Evolutionary conservation across 2,113 vertebrate species (phyloP).

Genomic region (Syngnathus scovelli): DNA sequence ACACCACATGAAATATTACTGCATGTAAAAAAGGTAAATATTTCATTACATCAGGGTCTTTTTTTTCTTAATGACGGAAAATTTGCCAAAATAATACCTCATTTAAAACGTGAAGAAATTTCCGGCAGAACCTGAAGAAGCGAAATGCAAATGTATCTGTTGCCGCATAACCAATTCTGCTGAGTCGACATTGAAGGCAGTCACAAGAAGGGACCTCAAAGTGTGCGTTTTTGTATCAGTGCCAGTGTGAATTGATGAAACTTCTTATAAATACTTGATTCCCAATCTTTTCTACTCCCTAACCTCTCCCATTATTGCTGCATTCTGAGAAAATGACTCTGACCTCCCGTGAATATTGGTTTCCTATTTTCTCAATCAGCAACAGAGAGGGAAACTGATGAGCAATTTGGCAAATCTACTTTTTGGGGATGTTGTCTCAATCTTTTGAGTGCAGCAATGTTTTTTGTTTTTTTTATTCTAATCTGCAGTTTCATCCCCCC

Average conservation of each 20-base stretch:
- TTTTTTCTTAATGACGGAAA: not conserved
- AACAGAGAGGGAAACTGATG: not conserved
- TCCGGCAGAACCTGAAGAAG: slow-evolving; percentile 44
- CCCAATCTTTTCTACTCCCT: slow-evolving; percentile 24
- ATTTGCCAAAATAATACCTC: slow-evolving; percentile 14
- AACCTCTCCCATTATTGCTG: slow-evolving; percentile 8
- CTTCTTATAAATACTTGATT: slow-evolving; percentile 32
- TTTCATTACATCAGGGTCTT: slow-evolving; percentile 24
- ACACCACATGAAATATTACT: not conserved
- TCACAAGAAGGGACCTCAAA: slow-evolving; percentile 31
- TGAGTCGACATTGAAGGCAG: slow-evolving; percentile 47
- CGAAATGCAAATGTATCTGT: slow-evolving; percentile 26
- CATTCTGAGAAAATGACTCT: slow-evolving; percentile 36
- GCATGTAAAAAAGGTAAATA: not conserved
- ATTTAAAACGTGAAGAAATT: slow-evolving; percentile 12
- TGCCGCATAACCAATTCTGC: slow-evolving; percentile 48
- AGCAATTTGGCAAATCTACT: not conserved
- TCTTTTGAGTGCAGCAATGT: not conserved
- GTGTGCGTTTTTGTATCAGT: slow-evolving; percentile 20
- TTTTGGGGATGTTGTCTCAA: too few species aligned
- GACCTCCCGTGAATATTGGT: slow-evolving; percentile 35
- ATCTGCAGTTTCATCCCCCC: not conserved
- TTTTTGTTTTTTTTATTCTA: not conserved
- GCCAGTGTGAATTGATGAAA: slow-evolving; percentile 20
- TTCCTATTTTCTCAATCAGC: slow-evolving; percentile 12